Evolutionary conservation across 1,140 invertebrate species (phyloP).

Genomic region (Gonioctena quinquepunctata): DNA sequence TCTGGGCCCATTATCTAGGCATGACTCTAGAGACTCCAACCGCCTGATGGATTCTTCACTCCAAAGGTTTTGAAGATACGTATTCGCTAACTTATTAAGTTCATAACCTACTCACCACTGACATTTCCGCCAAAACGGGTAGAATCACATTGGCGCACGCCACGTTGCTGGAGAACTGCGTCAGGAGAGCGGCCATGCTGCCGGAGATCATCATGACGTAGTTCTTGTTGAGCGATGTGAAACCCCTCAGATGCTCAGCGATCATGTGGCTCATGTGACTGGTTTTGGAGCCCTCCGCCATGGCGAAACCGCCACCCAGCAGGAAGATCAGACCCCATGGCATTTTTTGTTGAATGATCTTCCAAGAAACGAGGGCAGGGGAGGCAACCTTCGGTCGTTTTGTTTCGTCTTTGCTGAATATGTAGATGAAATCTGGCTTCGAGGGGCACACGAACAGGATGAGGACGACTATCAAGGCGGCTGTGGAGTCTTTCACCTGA

Average conservation of each 20-base stretch:
- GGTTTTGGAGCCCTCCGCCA: conserved; percentile 78
- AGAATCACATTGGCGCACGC: conserved; percentile 84
- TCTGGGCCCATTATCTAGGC: no score
- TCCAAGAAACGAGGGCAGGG: conserved; percentile 76
- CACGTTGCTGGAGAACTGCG: conserved; percentile 84
- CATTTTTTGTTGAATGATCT: conserved; percentile 71
- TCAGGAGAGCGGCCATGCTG: conserved; percentile 63
- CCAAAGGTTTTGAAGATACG: no score
- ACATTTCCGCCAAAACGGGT: conserved; percentile 78
- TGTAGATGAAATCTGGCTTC: conserved; percentile 73
- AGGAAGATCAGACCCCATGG: conserved; percentile 80
- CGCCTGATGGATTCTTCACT: no score
- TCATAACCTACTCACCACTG: conserved; percentile 34
- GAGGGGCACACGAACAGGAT: conserved; percentile 82
- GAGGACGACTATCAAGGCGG: conserved; percentile 78
- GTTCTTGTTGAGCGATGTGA: conserved; percentile 60
- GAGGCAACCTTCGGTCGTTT: conserved; percentile 66
- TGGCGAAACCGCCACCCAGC: conserved; percentile 78
- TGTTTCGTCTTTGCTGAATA: conserved; percentile 62
- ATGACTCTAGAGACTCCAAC: no score
- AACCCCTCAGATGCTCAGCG: conserved; percentile 65
- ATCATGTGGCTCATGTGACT: conserved; percentile 78
- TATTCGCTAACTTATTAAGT: no score
- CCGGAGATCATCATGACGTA: conserved; percentile 65
- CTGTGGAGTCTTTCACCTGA: conserved; percentile 81